Base-by-base conservation (phyloP, 1,140 invertebrate species). In the Heliothis virescens region DNA sequence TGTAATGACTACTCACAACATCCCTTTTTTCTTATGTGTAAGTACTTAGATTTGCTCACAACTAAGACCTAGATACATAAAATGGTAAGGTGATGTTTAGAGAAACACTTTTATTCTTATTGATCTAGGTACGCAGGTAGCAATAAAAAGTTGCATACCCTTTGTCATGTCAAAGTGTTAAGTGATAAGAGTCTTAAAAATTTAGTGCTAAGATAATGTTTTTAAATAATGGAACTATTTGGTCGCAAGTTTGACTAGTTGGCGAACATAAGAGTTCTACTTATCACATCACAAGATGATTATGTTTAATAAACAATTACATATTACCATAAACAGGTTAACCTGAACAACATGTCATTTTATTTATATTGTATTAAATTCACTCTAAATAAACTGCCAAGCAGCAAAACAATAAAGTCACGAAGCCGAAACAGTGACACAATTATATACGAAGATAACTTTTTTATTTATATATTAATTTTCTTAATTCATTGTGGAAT, bases 331-430 rank as follows among this genome's bases (percentile, higher is more conserved):
- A 63, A 10, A 34, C n/a, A 63, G 60, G 34, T 73, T 77, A 53
- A 34, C 52, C 63, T 53, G 52, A 69, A 55, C 21, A 55, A 55
- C 53, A 11, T 55, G 15, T 15, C 57, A 12, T 59, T 41, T 41
- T 63, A 1, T 41, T 5, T 47, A 29, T 21, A 52, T 10, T 18
- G 29, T 67, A 50, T 69, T 26, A 52, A 69, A 69, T 15, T 21
- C 34, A 53, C 21, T 79, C 18, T 73, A 82, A 84, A 78, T 69
- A 79, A 83, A 85, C 86, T 86, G 83, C 86, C 78, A 85, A 82
- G 83, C 83, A 88, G 85, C 71, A 76, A 86, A 87, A 83, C 59
- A 84, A 82, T 74, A 74, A 59, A 79, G 75, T 84, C 80, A 85
- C 84, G 85, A 83, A 71, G 67, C 78, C 79, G 67, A 84, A 86